Conservation (phyloP, 2,888 invertebrate genomes). For the Erannis defoliaria region DNA sequence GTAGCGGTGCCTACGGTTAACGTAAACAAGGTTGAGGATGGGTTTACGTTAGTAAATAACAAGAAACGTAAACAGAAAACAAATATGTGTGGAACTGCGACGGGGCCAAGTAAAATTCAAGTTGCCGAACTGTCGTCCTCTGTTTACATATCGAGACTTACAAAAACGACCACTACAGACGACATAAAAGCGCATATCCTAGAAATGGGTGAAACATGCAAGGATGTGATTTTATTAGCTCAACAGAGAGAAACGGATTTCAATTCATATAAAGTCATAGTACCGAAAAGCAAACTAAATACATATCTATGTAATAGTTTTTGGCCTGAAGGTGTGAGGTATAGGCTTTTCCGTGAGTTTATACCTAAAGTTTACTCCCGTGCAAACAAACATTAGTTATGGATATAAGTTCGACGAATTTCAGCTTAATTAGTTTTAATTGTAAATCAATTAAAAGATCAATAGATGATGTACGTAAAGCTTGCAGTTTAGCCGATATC, state of each 20-base stretch:
- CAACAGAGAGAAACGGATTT: slow-evolving; percentile 6
- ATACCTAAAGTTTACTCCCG: slow-evolving; percentile 3
- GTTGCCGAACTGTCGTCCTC: slow-evolving; percentile 9
- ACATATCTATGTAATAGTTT: slow-evolving; percentile 13
- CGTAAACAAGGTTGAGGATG: not conserved
- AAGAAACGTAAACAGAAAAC: slow-evolving; percentile 12
- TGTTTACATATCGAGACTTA: slow-evolving; percentile 18
- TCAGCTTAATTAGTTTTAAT: slow-evolving; percentile 23
- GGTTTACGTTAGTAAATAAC: slow-evolving; percentile 2
- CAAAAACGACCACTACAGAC: slow-evolving; percentile 6
- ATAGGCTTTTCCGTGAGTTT: slow-evolving; percentile 13
- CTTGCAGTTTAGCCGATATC: slow-evolving; percentile 1
- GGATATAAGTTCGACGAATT: slow-evolving; percentile 3
- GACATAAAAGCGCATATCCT: slow-evolving; percentile 8
- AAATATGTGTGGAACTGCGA: slow-evolving; percentile 17
- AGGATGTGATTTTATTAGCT: not conserved
- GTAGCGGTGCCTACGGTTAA: not conserved
- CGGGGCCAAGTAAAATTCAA: slow-evolving; percentile 8
- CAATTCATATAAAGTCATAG: slow-evolving; percentile 11
- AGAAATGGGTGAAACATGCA: slow-evolving; percentile 14
- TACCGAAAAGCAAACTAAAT: slow-evolving; percentile 3
- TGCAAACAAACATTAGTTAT: not conserved
- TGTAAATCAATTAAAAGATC: slow-evolving; percentile 29
- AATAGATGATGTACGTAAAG: slow-evolving; percentile 6
- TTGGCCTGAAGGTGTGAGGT: slow-evolving; percentile 17